A percentile compares a stretch with the other conserved stretches of the same genome.
Evolutionary conservation across 2,113 vertebrate species (phyloP).

Genomic region (Potamarius usumacintae): DNA sequence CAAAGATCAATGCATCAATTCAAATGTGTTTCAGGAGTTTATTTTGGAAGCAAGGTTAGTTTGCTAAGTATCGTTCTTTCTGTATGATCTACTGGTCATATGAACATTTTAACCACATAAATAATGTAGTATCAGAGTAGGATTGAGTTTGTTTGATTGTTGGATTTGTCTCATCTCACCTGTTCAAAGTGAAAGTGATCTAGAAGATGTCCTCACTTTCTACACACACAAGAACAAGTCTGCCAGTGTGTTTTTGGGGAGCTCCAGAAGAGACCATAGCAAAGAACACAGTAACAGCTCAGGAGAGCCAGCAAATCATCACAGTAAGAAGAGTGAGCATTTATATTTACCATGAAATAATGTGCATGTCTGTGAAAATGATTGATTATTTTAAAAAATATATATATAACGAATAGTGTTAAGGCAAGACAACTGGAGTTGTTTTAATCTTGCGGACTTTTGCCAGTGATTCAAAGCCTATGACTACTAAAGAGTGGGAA

Average conservation of each 20-base stretch:
- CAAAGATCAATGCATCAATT: constrained; percentile 78
- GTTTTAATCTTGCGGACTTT: background rate
- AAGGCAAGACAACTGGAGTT: background rate
- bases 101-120: constrained; percentile 19
- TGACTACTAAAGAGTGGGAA: background rate
- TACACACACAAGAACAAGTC: constrained; percentile 93
- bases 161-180: constrained; percentile 50
- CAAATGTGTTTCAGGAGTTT: constrained; percentile 84
- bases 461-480: background rate
- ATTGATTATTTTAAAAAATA: background rate
- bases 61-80: constrained; percentile 18
- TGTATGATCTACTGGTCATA: constrained; percentile 15
- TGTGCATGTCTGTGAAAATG: background rate
- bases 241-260: constrained; percentile 86
- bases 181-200: constrained; percentile 83
- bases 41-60: constrained; percentile 85
- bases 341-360: constrained; percentile 5
- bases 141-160: constrained; percentile 45
- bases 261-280: constrained; percentile 62
- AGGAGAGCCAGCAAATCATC: constrained; percentile 59
- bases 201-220: constrained; percentile 93
- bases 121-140: constrained; percentile 37
- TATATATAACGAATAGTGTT: background rate
- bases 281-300: constrained; percentile 52
- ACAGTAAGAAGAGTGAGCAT: constrained; percentile 76